phyloP scores from a whole-genome alignment of 2,888 invertebrate species.

The Euclidia mi region DNA sequence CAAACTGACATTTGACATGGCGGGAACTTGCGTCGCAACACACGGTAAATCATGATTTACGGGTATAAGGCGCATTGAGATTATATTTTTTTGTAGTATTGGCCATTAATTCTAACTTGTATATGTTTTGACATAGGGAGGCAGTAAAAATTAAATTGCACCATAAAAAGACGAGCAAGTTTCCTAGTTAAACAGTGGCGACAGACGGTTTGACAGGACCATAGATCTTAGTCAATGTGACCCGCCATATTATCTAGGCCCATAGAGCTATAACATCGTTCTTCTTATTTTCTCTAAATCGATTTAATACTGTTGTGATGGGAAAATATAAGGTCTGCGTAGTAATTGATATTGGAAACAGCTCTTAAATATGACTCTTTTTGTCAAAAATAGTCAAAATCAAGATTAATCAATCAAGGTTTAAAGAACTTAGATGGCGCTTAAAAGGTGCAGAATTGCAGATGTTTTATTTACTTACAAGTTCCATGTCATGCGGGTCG shows the following conservation, averaged over 20 bases:
- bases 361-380: no score
- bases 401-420: no score
- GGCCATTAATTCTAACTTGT: slow-evolving; percentile 21
- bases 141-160: slow-evolving; percentile 31
- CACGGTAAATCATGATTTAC: no score
- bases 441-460: no score
- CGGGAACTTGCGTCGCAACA: no score
- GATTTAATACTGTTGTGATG: no score
- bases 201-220: slow-evolving; percentile 46
- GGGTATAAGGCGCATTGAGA: background rate
- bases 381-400: no score
- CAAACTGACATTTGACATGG: slow-evolving; percentile 18
- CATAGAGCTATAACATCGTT: slow-evolving; percentile 16
- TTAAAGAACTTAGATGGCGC: no score
- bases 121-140: slow-evolving; percentile 11
- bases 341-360: no score
- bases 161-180: slow-evolving; percentile 36
- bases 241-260: slow-evolving; percentile 39
- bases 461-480: no score
- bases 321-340: no score
- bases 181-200: slow-evolving; percentile 39
- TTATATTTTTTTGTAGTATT: slow-evolving; percentile 4
- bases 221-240: slow-evolving; percentile 48
- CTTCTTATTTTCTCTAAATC: slow-evolving; percentile 16
- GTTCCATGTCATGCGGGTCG: no score